phyloP scores from a whole-genome alignment of 2,888 invertebrate species.

The Pyrrhia umbra region DNA sequence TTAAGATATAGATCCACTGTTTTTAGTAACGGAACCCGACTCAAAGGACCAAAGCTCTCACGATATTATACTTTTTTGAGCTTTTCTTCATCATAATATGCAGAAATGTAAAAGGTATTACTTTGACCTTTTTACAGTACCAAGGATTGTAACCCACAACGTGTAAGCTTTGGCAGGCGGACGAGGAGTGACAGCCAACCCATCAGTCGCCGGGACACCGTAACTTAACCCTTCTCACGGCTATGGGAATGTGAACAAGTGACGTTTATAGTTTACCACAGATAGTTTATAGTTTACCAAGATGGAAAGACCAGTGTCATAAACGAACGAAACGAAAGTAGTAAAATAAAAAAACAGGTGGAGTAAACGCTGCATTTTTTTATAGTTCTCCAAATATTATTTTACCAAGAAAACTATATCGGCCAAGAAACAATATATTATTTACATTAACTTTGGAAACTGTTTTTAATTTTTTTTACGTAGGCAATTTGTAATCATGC shows the following conservation, averaged over 20 bases:
- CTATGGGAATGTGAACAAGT: slow-evolving; percentile 26
- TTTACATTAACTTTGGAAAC: too few species aligned
- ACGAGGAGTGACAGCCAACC: slow-evolving; percentile 30
- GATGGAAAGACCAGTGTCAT: background rate
- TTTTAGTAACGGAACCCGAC: background rate
- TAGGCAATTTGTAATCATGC: background rate
- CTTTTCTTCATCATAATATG: background rate
- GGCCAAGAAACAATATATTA: too few species aligned
- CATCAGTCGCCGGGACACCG: slow-evolving; percentile 27
- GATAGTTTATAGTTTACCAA: slow-evolving; percentile 12
- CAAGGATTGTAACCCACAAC: slow-evolving; percentile 26
- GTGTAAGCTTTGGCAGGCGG: slow-evolving; percentile 31
- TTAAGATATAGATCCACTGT: too few species aligned
- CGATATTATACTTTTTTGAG: background rate
- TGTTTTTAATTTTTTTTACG: background rate
- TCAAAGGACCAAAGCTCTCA: background rate
- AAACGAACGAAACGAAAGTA: background rate
- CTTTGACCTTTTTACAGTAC: background rate
- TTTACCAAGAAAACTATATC: too few species aligned
- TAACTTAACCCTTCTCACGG: slow-evolving; percentile 45
- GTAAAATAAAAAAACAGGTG: background rate
- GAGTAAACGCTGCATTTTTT: background rate
- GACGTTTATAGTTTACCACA: slow-evolving; percentile 41
- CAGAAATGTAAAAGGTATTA: background rate
- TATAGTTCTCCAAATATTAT: too few species aligned